Base-by-base conservation (phyloP, 2,113 vertebrate genomes). In the Malurus alboscapulatus region DNA sequence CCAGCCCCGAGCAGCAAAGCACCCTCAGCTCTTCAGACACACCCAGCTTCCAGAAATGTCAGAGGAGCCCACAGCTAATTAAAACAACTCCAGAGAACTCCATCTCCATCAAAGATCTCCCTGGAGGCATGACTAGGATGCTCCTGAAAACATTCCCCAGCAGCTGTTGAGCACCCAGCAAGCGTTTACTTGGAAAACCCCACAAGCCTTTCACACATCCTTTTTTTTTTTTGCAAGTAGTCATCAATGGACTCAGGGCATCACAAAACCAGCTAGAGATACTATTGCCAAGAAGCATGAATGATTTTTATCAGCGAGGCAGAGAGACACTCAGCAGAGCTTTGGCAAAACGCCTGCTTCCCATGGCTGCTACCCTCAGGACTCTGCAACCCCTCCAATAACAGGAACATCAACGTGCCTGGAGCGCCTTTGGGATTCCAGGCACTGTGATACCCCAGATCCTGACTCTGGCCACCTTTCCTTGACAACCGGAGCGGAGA, bases 221-320 rank as follows among this genome's bases (percentile, higher is more conserved):
- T 38, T 38, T 38, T 38, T 2, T 51, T 68, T 88, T 53, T 82
- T 68, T 63, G 27, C 68, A 73, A 65, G 45, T 27, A 69, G 42
- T 67, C 68, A 59, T 86, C 75, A 90, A 62, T 62, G 51, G 68
- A 59, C 67, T 66, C 38, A 0, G 38, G 83, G 90, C 75, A 93
- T 66, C 73, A 59, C 68, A 67, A 86, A 90, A 80, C 13, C 79
- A 86, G 82, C 76, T 55, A 91, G 34, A 88, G 72, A 88, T 57
- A 80, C 65, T 84, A 74, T 2, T 95, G 91, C 91, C 94, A 93
- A 91, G 92, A 90, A 93, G 65, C 79, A 77, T 81, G 87, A 93
- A 85, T 71, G 72, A 93, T 92, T 90, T 86, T 75, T 68, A 71
- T 75, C 87, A 91, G 85, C 47, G 13, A 83, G 61, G 80, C 88